phyloP scores from a whole-genome alignment of 2,797 vertebrate genomes.

The Sarcoramphus papa region DNA sequence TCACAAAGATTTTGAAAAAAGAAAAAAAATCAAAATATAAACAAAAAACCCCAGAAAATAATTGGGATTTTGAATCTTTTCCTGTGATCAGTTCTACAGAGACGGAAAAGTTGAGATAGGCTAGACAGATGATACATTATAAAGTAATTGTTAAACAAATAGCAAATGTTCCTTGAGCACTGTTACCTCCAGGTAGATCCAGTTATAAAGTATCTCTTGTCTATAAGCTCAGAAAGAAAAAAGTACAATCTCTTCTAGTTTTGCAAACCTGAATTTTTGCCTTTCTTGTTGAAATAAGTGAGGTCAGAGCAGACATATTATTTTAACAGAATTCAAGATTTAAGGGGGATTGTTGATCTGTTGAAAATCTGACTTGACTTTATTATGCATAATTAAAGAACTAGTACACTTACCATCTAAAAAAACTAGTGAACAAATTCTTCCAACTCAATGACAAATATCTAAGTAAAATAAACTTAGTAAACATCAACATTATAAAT shows the following conservation, averaged over 20 bases:
- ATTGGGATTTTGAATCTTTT: background rate
- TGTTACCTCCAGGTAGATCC: background rate
- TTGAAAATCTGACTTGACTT: background rate
- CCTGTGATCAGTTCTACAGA: background rate
- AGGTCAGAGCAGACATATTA: background rate
- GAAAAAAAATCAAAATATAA: background rate
- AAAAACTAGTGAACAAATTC: background rate
- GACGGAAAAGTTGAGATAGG: background rate
- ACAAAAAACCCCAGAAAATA: background rate
- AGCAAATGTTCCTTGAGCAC: background rate
- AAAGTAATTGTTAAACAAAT: background rate
- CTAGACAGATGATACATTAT: background rate
- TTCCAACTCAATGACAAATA: background rate
- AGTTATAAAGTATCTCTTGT: background rate
- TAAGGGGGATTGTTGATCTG: background rate
- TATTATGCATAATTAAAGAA: background rate
- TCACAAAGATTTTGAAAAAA: background rate
- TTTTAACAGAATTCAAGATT: background rate
- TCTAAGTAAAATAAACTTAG: background rate
- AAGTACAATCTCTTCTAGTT: background rate
- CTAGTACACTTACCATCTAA: background rate
- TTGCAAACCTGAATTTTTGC: background rate
- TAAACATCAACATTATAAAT: background rate
- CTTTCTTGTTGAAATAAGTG: background rate
- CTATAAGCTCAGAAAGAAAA: background rate